These are phyloP conservation scores for Pemphigus obesinymphae DNA, from an alignment of 1,140 invertebrate species.

Conservation along the genomic window DNA sequence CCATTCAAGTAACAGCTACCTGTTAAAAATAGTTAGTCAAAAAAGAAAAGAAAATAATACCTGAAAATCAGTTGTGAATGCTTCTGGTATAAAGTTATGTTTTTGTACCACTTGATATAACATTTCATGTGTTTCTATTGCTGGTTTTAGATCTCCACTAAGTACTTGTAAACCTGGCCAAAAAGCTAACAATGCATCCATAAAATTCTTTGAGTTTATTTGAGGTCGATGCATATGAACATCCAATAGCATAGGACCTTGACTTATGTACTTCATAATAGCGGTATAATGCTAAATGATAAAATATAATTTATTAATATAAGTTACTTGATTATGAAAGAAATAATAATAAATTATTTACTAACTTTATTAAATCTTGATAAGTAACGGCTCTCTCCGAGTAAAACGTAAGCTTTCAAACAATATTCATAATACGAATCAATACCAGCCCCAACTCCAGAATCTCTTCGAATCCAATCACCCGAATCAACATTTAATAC, in stretches of 20 bases:
- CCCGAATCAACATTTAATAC: constrained; percentile 95
- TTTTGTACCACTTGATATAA: constrained; percentile 93
- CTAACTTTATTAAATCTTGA: constrained; percentile 78
- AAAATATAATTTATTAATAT: background rate
- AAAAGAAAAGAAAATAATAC: constrained; percentile 51
- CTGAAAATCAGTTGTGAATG: constrained; percentile 91
- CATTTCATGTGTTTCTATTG: constrained; percentile 96
- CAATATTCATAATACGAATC: constrained; percentile 99
- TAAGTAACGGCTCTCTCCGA: constrained; percentile 82
- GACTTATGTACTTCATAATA: constrained; percentile 96
- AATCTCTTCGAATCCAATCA: constrained; percentile 93
- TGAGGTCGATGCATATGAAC: constrained; percentile 98
- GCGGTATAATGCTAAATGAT: constrained; percentile 78
- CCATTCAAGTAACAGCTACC: constrained; percentile 13
- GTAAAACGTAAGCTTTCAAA: constrained; percentile 82
- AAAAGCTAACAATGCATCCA: constrained; percentile 95
- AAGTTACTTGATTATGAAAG: background rate
- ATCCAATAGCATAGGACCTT: constrained; percentile 90
- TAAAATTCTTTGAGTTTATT: constrained; percentile 92
- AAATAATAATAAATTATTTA: background rate
- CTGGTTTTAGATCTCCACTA: constrained; percentile 91
- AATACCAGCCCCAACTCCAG: constrained; percentile 96
- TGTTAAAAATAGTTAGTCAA: background rate
- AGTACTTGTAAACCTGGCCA: constrained; percentile 95
- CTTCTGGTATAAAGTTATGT: constrained; percentile 97